phyloP scores from a whole-genome alignment of 2,113 vertebrate genomes.

The Chiloscyllium plagiosum region DNA sequence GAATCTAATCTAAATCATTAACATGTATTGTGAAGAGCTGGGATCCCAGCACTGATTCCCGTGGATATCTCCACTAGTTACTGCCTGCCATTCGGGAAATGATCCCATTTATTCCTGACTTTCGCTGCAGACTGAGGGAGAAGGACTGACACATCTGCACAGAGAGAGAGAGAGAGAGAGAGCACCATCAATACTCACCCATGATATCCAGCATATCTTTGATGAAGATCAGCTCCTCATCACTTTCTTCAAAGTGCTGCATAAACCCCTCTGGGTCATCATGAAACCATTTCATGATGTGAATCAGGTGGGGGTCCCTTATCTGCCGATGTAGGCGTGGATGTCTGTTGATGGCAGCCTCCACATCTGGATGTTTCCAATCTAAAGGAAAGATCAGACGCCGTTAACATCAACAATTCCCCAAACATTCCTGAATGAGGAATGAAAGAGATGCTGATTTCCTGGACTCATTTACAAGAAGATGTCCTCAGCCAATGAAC shows the following conservation, averaged over 20 bases:
- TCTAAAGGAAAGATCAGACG: not conserved
- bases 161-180: not conserved
- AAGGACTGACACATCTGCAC: not conserved
- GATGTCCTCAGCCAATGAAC: not conserved
- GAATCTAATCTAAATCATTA: too few relatives aligned
- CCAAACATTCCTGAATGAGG: not conserved
- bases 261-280: not conserved
- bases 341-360: not conserved
- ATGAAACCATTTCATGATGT: not conserved
- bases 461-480: not conserved
- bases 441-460: not conserved
- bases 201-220: not conserved
- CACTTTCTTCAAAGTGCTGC: constrained; percentile 5
- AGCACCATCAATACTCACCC: not conserved
- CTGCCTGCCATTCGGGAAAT: too few relatives aligned
- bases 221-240: constrained; percentile 23
- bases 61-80: too few relatives aligned
- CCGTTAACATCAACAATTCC: not conserved
- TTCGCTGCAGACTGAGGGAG: not conserved
- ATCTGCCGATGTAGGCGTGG: not conserved
- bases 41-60: too few relatives aligned
- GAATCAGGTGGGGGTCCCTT: not conserved
- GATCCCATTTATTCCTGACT: not conserved
- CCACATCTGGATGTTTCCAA: constrained; percentile 5
- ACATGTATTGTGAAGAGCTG: too few relatives aligned